phyloP scores from a whole-genome alignment of 2,113 vertebrate species.

The Psittacula cyanocephala region DNA sequence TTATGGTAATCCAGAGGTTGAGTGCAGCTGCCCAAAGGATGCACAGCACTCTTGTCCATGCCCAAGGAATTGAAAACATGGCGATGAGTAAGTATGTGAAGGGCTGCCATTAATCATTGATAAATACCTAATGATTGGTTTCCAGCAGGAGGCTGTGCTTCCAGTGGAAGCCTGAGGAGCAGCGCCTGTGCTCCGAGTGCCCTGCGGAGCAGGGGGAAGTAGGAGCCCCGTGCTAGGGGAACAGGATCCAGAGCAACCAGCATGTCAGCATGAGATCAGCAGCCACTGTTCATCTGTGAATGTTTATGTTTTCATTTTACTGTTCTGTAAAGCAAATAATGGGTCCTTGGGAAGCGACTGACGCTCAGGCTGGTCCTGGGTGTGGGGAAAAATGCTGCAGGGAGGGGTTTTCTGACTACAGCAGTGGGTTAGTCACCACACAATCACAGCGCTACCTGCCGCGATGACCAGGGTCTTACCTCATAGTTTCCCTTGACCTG shows the following conservation, averaged over 20 bases:
- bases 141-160: background rate
- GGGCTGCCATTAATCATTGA: background rate
- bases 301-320: background rate
- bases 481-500: background rate
- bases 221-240: background rate
- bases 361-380: background rate
- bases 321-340: background rate
- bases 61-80: background rate
- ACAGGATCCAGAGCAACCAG: background rate
- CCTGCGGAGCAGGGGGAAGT: background rate
- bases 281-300: background rate
- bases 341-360: background rate
- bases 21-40: background rate
- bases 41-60: rapidly evolving
- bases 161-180: background rate
- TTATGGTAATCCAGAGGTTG: background rate
- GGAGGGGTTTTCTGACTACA: background rate
- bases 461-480: background rate
- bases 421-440: background rate
- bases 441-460: rapidly evolving
- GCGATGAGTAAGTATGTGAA: background rate
- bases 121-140: background rate
- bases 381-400: background rate
- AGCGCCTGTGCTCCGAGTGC: background rate
- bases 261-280: background rate